Base-by-base conservation (phyloP, 2,888 invertebrate species). In the Drosophila macrospina region DNA sequence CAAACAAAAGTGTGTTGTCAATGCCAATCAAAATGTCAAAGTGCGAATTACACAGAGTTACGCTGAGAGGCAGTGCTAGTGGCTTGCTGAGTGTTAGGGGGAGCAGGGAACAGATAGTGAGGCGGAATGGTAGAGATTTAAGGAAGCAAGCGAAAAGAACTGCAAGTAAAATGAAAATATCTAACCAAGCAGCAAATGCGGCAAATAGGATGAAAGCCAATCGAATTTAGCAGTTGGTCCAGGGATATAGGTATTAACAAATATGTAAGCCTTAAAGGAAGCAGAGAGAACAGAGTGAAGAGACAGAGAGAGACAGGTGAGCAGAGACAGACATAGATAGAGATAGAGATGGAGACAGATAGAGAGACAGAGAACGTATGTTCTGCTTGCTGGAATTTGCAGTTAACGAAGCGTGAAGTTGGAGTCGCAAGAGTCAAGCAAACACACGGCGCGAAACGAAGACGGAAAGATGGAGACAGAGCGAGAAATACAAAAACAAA, bases 201-300 rank as follows among this genome's bases (percentile, higher is more conserved):
- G 78, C 75, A 86, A 86, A 86, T 83, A 83, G 83, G 86, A 86
- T 86, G 80, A 87, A 80, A 83, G 82, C 74, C 86, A 87, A 87
- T 82, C 74, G 79, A 86, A 82, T 84, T 75, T 73, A 71, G 77
- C 66, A 75, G 64, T 72, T 63, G 55, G 72, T 45, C 60, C 56
- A 68, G 67, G 66, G 62, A 69, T 67, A 69, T 66, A 75, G 76
- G 82, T 80, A 83, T 83, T 83, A 83, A 84, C 84, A 83, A 85
- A 83, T 79, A 83, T 77, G 70, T 83, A 69, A 57, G 70, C 64
- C 15, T 32, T 30, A 11, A 30, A 32, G n/a, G 26, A 30, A 5
- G 16, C 32, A 15, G 8, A 15, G 42, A 44, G 50, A 20, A 20
- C 20, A 20, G 20, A 2, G 20, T 2, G 16, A 37, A 15, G 42